phyloP scores from a whole-genome alignment of 2,888 invertebrate genomes.

The Oeneis ivallda region DNA sequence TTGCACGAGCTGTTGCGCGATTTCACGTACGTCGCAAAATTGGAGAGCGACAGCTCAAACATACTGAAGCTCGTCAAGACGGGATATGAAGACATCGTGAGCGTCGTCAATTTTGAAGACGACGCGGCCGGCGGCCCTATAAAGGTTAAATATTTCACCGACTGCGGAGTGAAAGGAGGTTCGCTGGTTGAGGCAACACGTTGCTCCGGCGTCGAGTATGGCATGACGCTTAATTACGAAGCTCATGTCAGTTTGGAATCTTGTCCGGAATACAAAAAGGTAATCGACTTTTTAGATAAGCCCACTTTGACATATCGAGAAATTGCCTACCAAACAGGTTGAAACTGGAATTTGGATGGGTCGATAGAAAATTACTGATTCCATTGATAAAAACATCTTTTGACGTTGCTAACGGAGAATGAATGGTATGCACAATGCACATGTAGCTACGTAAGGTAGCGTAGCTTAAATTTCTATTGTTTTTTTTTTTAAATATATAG shows the following conservation, averaged over 20 bases:
- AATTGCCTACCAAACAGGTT: constrained; percentile 18
- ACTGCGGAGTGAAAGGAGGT: constrained; percentile 83
- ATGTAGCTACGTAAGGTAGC: background rate
- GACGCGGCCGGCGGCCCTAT: constrained; percentile 84
- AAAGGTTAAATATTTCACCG: constrained; percentile 86
- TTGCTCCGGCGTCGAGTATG: constrained; percentile 84
- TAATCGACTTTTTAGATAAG: constrained; percentile 41
- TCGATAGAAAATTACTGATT: constrained; percentile 21
- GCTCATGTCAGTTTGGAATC: constrained; percentile 82
- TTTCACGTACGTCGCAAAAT: constrained; percentile 88
- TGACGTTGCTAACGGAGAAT: constrained; percentile 16
- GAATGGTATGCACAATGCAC: background rate
- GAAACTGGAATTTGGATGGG: constrained; percentile 16
- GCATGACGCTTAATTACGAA: constrained; percentile 84
- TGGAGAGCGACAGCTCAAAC: constrained; percentile 92
- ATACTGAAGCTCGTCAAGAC: constrained; percentile 91
- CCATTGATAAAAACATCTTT: constrained; percentile 20
- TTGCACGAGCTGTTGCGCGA: constrained; percentile 86
- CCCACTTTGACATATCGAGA: constrained; percentile 17
- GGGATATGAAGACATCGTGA: constrained; percentile 89
- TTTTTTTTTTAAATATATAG: no score
- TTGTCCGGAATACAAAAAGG: constrained; percentile 77
- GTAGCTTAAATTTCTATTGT: no score
- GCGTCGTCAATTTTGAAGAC: constrained; percentile 82
- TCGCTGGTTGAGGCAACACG: constrained; percentile 73